These are phyloP conservation scores for Pachyuromys duprasi DNA, from an alignment of 2,797 vertebrate species.

Conservation along the genomic window DNA sequence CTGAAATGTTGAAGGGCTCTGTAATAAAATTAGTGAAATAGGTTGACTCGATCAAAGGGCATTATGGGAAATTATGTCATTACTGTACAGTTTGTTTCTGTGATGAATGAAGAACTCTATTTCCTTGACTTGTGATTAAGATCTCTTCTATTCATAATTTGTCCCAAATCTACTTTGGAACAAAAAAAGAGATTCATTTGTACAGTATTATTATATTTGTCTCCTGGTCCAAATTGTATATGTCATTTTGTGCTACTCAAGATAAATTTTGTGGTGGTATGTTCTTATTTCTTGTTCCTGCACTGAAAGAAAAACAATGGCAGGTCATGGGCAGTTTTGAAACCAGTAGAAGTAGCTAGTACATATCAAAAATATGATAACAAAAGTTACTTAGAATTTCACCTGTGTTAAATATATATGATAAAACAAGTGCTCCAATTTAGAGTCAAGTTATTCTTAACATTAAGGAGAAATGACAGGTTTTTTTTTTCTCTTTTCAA, in stretches of 20 bases:
- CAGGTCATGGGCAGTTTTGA: conserved; percentile 48
- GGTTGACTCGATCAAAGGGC: conserved; percentile 76
- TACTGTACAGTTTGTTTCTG: conserved; percentile 73
- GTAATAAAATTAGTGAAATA: conserved; percentile 79
- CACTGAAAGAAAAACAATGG: conserved; percentile 58
- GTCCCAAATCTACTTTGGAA: conserved; percentile 79
- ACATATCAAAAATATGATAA: conserved; percentile 53
- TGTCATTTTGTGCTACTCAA: conserved; percentile 77
- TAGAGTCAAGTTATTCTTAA: conserved; percentile 48
- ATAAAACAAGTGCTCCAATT: not conserved
- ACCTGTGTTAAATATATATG: conserved; percentile 11
- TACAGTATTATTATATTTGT: conserved; percentile 82
- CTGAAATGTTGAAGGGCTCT: conserved; percentile 55
- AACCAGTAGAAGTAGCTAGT: conserved; percentile 32
- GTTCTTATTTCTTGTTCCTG: conserved; percentile 66
- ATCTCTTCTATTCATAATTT: conserved; percentile 77
- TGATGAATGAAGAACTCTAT: conserved; percentile 79
- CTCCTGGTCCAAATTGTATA: conserved; percentile 72
- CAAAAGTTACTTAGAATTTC: conserved; percentile 51
- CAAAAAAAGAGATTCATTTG: conserved; percentile 78
- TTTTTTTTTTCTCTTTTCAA: conserved; percentile 23
- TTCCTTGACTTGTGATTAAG: conserved; percentile 71
- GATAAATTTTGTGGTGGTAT: conserved; percentile 79
- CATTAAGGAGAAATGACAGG: not conserved
- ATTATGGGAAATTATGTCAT: conserved; percentile 78